Conservation (phyloP, 2,888 invertebrate genomes). For the Chydorus sphaericus region DNA sequence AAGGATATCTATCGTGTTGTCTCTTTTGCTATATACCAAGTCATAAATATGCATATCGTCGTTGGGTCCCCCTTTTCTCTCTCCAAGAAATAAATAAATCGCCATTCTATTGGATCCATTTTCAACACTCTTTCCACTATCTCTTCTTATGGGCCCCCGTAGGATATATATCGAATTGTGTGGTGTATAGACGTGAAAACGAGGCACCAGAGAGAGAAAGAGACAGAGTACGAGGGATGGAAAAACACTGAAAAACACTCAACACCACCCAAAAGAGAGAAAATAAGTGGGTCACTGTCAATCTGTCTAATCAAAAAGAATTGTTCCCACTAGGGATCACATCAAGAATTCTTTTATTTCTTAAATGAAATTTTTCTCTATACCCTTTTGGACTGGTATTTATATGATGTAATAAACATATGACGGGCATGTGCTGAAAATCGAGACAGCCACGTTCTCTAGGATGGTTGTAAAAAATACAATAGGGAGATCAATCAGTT, state of each 20-base stretch:
- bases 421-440: too few species aligned
- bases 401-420: too few species aligned
- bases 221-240: not conserved
- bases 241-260: slow-evolving; percentile 3
- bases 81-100: not conserved
- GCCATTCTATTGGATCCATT: slow-evolving; percentile 1
- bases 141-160: not conserved
- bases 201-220: too few species aligned
- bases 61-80: too few species aligned
- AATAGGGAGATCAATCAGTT: too few species aligned
- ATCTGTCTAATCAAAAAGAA: slow-evolving; percentile 1
- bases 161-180: too few species aligned
- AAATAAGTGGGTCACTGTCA: not conserved
- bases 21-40: not conserved
- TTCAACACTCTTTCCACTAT: not conserved
- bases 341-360: too few species aligned
- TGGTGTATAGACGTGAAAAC: too few species aligned
- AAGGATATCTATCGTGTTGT: not conserved
- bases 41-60: slow-evolving; percentile 6
- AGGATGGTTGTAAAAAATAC: too few species aligned
- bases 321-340: too few species aligned
- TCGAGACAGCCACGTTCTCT: too few species aligned
- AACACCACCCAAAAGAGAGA: not conserved
- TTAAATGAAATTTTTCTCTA: not conserved
- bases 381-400: not conserved